phyloP scores from a whole-genome alignment of 35 echinoderm and acorn worm species.

The Heliocidaris tuberculata region DNA sequence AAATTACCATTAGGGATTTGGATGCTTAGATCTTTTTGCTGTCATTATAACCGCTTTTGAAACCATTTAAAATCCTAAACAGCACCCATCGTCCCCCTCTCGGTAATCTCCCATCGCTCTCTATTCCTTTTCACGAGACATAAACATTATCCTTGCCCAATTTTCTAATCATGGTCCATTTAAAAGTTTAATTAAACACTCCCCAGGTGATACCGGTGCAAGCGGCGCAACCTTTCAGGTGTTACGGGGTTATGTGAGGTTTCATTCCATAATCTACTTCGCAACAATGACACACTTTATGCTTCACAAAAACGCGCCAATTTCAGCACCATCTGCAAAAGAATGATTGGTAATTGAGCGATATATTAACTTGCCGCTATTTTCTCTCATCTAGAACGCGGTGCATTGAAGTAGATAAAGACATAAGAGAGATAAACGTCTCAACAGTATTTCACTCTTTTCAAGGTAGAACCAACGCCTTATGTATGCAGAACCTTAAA shows the following conservation, averaged over 20 bases:
- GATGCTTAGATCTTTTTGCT: not conserved
- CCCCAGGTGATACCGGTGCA: not conserved
- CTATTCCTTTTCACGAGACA: not conserved
- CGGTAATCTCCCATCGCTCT: not conserved
- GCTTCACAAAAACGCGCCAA: not conserved
- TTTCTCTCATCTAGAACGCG: not conserved
- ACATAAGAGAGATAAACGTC: not conserved
- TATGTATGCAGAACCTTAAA: not conserved
- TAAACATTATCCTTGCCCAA: not conserved
- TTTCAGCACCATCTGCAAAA: not conserved
- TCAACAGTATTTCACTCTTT: slow-evolving; percentile 4
- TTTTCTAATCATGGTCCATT: slow-evolving; percentile 13
- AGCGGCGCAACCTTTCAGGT: not conserved
- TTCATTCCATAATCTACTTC: not conserved
- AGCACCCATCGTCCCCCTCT: not conserved
- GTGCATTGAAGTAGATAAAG: not conserved
- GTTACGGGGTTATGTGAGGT: not conserved
- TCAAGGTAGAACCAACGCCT: not conserved
- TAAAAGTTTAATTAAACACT: not conserved
- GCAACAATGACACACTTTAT: slow-evolving; percentile 12
- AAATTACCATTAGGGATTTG: not conserved
- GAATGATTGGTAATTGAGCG: slow-evolving; percentile 15
- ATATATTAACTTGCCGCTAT: not conserved
- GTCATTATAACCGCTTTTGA: not conserved
- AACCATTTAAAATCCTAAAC: not conserved